Evolutionary conservation across 2,797 vertebrate genomes (phyloP).

Genomic region (Ammospiza maritima): DNA sequence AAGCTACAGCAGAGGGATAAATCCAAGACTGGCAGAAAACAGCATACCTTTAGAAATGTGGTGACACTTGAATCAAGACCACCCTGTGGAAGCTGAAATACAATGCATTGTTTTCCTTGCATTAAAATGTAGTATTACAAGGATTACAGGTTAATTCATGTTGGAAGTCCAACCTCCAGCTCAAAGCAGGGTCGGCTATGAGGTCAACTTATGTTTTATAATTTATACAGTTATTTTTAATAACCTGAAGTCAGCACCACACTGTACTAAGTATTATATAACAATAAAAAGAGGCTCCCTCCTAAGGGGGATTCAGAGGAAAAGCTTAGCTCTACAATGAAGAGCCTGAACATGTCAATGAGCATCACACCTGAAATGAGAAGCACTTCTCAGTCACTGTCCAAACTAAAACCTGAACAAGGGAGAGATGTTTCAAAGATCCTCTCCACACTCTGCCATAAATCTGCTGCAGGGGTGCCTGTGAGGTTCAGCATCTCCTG

Average conservation of each 20-base stretch:
- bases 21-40: not conserved
- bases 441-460: not conserved
- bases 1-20: not conserved
- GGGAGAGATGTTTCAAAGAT: not conserved
- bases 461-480: not conserved
- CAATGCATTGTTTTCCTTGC: not conserved
- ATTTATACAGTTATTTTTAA: not conserved
- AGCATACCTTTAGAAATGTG: not conserved
- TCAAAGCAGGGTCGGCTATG: not conserved
- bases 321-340: not conserved
- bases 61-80: not conserved
- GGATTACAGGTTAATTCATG: not conserved
- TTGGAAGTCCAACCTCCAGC: not conserved
- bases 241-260: not conserved
- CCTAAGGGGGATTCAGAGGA: not conserved
- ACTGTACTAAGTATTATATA: not conserved
- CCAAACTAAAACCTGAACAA: not conserved
- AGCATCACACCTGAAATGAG: not conserved
- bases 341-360: not conserved
- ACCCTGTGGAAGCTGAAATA: not conserved
- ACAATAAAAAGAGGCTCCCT: not conserved
- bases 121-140: not conserved
- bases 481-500: not conserved
- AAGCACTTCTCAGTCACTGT: not conserved
- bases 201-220: not conserved